A percentile compares a stretch with the other conserved stretches of the same genome.
Conservation (phyloP, 2,797 vertebrate species). For the Acrocephalus scirpaceus region DNA sequence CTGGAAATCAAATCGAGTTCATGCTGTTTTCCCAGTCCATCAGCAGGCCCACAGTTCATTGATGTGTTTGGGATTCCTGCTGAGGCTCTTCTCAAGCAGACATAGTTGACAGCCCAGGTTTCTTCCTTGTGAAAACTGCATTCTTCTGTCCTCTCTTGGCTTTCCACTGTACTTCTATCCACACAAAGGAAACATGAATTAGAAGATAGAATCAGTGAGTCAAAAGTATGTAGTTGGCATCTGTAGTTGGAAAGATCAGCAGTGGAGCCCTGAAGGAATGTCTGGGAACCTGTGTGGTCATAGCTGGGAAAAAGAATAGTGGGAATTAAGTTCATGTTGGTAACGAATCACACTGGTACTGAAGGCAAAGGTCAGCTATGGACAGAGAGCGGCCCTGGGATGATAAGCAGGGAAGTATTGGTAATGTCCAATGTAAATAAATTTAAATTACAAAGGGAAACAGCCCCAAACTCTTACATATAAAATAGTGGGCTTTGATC, state of each 20-base stretch:
- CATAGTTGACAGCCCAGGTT: neutral
- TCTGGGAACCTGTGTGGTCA: neutral
- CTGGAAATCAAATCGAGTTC: neutral
- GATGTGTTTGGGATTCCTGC: neutral
- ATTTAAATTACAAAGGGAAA: neutral
- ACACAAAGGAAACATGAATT: neutral
- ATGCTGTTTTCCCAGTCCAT: neutral
- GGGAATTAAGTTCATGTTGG: neutral
- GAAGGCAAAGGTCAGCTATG: neutral
- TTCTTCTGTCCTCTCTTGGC: neutral
- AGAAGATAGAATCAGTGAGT: neutral
- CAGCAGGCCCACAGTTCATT: neutral
- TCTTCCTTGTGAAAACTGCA: neutral
- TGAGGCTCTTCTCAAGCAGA: neutral
- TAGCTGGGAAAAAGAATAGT: neutral
- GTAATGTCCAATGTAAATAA: neutral
- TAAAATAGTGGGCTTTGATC: neutral
- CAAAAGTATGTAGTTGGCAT: neutral
- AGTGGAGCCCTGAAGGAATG: neutral
- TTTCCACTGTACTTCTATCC: neutral
- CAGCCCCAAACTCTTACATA: neutral
- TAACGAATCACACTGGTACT: neutral
- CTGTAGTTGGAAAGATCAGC: neutral
- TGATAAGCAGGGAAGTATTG: neutral
- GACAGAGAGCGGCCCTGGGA: neutral